A percentile compares a stretch with the other conserved stretches of the same genome.
Conservation (phyloP, 2,113 vertebrate genomes). For the Benitochromis conjunctus region DNA sequence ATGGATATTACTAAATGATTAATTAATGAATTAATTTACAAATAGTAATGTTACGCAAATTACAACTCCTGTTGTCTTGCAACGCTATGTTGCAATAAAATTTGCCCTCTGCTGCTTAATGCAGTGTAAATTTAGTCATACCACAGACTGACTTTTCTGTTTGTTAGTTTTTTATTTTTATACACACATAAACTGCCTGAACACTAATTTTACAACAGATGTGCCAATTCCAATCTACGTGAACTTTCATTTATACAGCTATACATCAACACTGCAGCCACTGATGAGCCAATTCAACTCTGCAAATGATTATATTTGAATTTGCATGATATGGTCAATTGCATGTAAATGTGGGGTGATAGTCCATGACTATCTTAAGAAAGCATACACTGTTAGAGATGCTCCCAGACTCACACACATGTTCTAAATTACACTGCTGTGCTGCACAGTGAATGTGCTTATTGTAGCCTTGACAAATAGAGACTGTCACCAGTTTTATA, state of each 20-base stretch:
- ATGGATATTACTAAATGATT: neutral
- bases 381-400: neutral
- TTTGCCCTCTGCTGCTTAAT: neutral
- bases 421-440: conserved; percentile 8
- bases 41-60: neutral
- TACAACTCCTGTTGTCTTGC: neutral
- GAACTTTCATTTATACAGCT: neutral
- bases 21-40: neutral
- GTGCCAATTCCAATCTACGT: neutral
- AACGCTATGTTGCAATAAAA: neutral
- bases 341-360: neutral
- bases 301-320: neutral
- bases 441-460: conserved; percentile 8
- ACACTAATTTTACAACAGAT: neutral
- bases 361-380: neutral
- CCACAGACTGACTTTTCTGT: neutral
- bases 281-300: neutral
- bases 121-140: neutral
- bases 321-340: neutral
- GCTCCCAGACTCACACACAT: neutral
- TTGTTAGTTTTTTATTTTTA: neutral
- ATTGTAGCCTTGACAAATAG: conserved; percentile 11
- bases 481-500: neutral
- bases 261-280: neutral
- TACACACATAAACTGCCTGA: neutral